Conservation (phyloP, 1,140 invertebrate species). For the Mamestra configurata region DNA sequence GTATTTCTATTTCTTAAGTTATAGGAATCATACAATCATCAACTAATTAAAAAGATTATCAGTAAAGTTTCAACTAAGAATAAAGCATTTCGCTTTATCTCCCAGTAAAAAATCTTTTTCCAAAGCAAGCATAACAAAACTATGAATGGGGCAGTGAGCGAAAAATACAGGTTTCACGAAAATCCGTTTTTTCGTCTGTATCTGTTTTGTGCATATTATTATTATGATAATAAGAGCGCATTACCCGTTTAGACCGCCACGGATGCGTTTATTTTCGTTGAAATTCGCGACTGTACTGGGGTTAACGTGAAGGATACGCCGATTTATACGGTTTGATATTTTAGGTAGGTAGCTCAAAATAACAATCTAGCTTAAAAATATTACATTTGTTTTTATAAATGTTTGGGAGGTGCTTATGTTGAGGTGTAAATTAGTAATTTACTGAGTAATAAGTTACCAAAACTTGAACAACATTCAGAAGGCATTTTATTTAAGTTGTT, state of each 20-base stretch:
- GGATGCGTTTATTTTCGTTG: constrained; percentile 83
- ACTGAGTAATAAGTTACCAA: too few species aligned
- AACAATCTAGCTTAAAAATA: too few species aligned
- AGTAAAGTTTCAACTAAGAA: not conserved
- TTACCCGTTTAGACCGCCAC: constrained; percentile 81
- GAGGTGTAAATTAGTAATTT: too few species aligned
- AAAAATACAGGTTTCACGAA: constrained; percentile 55
- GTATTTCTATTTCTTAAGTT: too few species aligned
- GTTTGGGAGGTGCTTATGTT: too few species aligned
- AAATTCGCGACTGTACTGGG: constrained; percentile 70
- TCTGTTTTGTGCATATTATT: constrained; percentile 78
- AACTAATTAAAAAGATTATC: too few species aligned
- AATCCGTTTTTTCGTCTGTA: constrained; percentile 43
- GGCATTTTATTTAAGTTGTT: too few species aligned
- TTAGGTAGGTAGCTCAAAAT: too few species aligned
- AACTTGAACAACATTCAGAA: too few species aligned
- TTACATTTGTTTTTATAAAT: too few species aligned
- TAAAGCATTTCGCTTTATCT: not conserved
- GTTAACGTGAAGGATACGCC: not conserved
- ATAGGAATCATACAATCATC: too few species aligned
- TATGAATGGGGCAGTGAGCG: constrained; percentile 7
- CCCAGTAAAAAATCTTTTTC: not conserved
- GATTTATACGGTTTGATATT: not conserved
- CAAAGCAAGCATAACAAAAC: constrained; percentile 14
- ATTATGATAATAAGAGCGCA: constrained; percentile 83